These are phyloP conservation scores for Palythoa caribaeorum DNA, from an alignment of 92 coral and sea anemone genomes.

Conservation along the genomic window DNA sequence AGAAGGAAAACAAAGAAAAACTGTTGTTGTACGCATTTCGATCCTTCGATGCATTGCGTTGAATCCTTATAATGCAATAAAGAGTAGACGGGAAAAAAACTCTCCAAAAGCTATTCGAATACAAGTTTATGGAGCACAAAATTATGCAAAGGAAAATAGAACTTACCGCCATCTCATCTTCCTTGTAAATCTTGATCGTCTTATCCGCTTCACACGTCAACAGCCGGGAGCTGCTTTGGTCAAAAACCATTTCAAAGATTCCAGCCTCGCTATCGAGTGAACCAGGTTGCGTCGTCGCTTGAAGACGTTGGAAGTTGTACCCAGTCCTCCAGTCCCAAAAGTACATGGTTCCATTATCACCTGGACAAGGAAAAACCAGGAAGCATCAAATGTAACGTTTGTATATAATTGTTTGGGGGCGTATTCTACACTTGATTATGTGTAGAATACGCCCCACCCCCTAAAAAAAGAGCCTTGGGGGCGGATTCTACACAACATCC, in stretches of 20 bases:
- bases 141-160: not conserved
- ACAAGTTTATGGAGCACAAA: too few species aligned
- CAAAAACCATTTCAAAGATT: constrained; percentile 93
- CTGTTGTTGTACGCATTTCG: too few species aligned
- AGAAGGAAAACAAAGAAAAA: too few species aligned
- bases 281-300: constrained; percentile 95
- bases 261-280: constrained; percentile 99
- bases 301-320: constrained; percentile 94
- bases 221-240: constrained; percentile 94
- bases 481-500: too few species aligned
- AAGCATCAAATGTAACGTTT: not conserved
- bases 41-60: too few species aligned
- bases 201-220: constrained; percentile 99
- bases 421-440: too few species aligned
- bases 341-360: constrained; percentile 98
- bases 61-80: too few species aligned
- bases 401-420: too few species aligned
- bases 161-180: constrained; percentile 96
- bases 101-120: too few species aligned
- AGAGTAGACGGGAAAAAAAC: too few species aligned
- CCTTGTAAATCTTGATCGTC: constrained; percentile 95
- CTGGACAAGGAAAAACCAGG: constrained; percentile 40
- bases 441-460: too few species aligned
- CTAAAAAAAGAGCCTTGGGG: too few species aligned
- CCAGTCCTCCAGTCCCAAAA: constrained; percentile 99